These are phyloP conservation scores for Lathamus discolor DNA, from an alignment of 2,113 vertebrate genomes.

Conservation along the genomic window DNA sequence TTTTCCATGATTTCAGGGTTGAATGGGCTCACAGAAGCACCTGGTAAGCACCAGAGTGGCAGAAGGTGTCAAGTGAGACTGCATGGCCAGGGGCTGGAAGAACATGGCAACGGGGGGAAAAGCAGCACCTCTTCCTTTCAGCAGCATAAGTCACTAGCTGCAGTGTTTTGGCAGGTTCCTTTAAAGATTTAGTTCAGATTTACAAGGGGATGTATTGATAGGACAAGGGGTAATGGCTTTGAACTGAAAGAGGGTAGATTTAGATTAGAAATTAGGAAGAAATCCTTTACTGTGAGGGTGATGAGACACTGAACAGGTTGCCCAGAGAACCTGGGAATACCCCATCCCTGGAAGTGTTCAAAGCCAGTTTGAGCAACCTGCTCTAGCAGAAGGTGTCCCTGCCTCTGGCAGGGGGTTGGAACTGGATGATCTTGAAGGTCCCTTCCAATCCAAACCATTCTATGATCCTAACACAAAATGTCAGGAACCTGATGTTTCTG, in stretches of 20 bases:
- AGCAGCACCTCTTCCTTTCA: background rate
- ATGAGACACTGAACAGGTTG: background rate
- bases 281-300: background rate
- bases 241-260: background rate
- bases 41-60: background rate
- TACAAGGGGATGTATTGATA: background rate
- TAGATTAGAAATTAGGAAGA: background rate
- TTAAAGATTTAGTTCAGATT: background rate
- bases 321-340: background rate
- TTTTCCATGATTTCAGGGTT: background rate
- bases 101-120: fast-evolving
- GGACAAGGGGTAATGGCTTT: background rate
- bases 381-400: background rate
- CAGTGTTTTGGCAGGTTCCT: background rate
- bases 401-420: background rate
- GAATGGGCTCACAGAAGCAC: background rate
- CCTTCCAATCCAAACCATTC: background rate
- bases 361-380: background rate
- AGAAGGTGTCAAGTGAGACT: background rate
- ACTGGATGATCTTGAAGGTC: background rate
- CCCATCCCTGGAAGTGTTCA: background rate
- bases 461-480: background rate
- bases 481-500: background rate
- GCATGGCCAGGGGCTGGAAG: background rate
- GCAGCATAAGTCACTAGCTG: background rate